These are phyloP conservation scores for Nysson spinosus DNA, from an alignment of 2,888 invertebrate genomes.

Conservation along the genomic window DNA sequence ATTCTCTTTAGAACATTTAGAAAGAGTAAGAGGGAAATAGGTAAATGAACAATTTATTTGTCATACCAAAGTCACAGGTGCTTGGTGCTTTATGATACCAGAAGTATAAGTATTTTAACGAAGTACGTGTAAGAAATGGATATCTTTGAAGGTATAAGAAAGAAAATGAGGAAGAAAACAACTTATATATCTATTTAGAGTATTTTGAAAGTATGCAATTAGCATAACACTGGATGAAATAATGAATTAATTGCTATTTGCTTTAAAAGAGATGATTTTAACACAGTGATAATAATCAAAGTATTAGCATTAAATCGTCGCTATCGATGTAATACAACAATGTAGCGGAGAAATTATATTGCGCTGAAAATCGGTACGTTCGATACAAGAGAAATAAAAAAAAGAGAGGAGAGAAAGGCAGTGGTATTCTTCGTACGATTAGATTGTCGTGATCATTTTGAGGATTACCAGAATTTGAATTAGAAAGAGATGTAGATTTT, in stretches of 20 bases:
- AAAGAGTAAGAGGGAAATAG: slow-evolving; percentile 13
- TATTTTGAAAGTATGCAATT: slow-evolving; percentile 31
- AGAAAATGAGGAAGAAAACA: slow-evolving; percentile 2
- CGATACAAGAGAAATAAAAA: slow-evolving; percentile 23
- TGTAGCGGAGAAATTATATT: slow-evolving; percentile 32
- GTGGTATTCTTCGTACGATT: slow-evolving; percentile 40
- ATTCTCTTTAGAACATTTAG: too few species aligned
- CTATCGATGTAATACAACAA: slow-evolving; percentile 31
- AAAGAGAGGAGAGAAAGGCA: slow-evolving; percentile 15
- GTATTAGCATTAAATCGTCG: slow-evolving; percentile 53
- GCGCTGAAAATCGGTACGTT: slow-evolving; percentile 34
- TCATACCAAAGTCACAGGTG: slow-evolving; percentile 49
- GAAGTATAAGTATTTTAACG: slow-evolving; percentile 47
- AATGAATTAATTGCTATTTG: slow-evolving; percentile 29
- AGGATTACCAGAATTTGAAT: slow-evolving; percentile 47
- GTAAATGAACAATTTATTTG: slow-evolving; percentile 42
- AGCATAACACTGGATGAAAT: slow-evolving; percentile 6
- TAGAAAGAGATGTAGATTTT: slow-evolving; percentile 55
- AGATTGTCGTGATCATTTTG: slow-evolving; percentile 54
- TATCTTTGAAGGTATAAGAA: slow-evolving; percentile 15
- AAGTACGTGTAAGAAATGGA: slow-evolving; percentile 20
- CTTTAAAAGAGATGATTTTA: slow-evolving; percentile 40
- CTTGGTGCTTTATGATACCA: slow-evolving; percentile 52
- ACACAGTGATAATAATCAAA: slow-evolving; percentile 58
- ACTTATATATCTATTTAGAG: neutral